Conservation (phyloP, 2,888 invertebrate genomes). For the Rotaria socialis region DNA sequence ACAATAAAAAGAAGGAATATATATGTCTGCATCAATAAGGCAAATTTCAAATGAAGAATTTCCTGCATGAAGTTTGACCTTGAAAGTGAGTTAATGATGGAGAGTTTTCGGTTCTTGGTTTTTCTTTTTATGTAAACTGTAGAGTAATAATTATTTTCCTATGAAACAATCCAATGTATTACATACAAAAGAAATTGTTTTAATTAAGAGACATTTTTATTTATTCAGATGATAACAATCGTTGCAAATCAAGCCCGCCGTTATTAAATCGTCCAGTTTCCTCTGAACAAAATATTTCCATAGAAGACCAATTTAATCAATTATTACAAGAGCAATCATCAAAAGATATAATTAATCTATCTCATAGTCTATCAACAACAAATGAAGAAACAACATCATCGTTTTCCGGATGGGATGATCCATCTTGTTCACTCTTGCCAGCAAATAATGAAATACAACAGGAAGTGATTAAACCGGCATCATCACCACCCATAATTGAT, state of each 20-base stretch:
- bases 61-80: no score
- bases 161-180: no score
- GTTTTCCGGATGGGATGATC: background rate
- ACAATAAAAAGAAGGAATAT: no score
- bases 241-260: background rate
- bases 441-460: background rate
- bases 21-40: no score
- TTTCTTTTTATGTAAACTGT: no score
- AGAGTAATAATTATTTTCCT: no score
- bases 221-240: background rate
- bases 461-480: background rate
- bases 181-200: no score
- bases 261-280: background rate
- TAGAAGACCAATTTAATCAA: background rate
- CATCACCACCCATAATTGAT: background rate
- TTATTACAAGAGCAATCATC: background rate
- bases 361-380: background rate
- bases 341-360: background rate
- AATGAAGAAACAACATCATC: slow-evolving; percentile 10
- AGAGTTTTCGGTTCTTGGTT: no score
- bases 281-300: background rate
- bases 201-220: background rate
- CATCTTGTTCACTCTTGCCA: background rate
- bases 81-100: no score
- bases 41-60: no score